A percentile compares a stretch with the other conserved stretches of the same genome.
Evolutionary conservation across 2,113 vertebrate genomes (phyloP).

Genomic region (Saguinus midas): DNA sequence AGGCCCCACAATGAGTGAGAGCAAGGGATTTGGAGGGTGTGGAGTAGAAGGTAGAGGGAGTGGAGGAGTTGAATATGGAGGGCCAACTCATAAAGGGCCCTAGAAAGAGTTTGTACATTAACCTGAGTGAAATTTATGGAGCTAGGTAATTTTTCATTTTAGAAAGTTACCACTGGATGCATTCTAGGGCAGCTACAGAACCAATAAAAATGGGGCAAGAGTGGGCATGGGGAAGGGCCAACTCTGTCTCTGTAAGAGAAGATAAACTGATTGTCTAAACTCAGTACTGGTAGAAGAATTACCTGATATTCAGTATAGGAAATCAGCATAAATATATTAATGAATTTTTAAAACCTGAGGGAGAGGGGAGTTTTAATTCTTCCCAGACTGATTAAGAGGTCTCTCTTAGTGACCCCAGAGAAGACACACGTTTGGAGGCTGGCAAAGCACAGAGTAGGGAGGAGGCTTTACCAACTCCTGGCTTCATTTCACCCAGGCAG

Average conservation of each 20-base stretch:
- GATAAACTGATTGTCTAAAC: not conserved
- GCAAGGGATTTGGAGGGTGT: not conserved
- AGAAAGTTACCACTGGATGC: not conserved
- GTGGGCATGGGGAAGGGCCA: not conserved
- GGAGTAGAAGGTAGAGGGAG: accelerated
- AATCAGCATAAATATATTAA: not conserved
- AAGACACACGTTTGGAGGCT: not conserved
- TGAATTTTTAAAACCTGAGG: not conserved
- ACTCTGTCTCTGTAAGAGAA: not conserved
- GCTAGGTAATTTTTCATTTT: not conserved
- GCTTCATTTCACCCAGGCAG: not conserved
- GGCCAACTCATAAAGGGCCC: not conserved
- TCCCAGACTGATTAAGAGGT: not conserved
- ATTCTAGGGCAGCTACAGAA: not conserved
- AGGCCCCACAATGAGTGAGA: accelerated
- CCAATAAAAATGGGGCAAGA: not conserved
- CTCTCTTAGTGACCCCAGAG: not conserved
- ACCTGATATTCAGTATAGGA: not conserved
- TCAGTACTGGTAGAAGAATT: not conserved
- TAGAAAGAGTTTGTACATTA: not conserved
- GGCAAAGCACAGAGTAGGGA: not conserved
- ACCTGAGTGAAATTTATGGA: not conserved
- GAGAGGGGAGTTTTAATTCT: not conserved
- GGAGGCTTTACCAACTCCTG: not conserved
- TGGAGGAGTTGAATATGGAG: not conserved